Evolutionary conservation across 2,888 invertebrate species (phyloP).

Genomic region (Eubasilissa splendida): DNA sequence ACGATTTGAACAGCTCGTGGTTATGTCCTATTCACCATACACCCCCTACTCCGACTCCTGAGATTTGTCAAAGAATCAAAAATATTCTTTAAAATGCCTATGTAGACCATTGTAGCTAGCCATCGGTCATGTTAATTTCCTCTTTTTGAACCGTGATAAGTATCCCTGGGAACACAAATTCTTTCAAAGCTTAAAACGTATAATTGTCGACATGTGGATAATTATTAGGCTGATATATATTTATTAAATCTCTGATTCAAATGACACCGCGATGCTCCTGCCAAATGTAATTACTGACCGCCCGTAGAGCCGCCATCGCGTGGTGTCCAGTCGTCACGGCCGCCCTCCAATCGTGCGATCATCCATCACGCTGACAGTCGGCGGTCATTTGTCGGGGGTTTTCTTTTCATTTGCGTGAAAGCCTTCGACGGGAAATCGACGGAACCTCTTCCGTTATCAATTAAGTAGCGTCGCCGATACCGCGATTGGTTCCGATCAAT

Average conservation of each 20-base stretch:
- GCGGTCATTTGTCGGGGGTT: slow-evolving; percentile 22
- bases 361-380: slow-evolving; percentile 46
- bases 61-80: too few species aligned
- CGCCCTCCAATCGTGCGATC: slow-evolving; percentile 12
- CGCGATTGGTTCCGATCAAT: slow-evolving; percentile 14
- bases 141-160: neutral
- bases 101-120: too few species aligned
- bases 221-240: too few species aligned
- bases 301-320: neutral
- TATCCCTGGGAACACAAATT: too few species aligned
- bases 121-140: neutral
- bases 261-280: neutral
- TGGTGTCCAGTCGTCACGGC: neutral
- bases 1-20: too few species aligned
- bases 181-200: too few species aligned
- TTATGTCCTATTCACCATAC: too few species aligned
- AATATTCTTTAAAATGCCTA: too few species aligned
- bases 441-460: slow-evolving; percentile 50
- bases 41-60: too few species aligned
- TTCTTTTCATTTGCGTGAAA: slow-evolving; percentile 48
- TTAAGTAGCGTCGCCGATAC: slow-evolving; percentile 37
- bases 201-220: too few species aligned
- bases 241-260: neutral
- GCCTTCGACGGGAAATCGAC: slow-evolving; percentile 48
- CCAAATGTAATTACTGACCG: neutral